Conservation (phyloP, 2,113 vertebrate genomes). For the Serilophus lunatus region DNA sequence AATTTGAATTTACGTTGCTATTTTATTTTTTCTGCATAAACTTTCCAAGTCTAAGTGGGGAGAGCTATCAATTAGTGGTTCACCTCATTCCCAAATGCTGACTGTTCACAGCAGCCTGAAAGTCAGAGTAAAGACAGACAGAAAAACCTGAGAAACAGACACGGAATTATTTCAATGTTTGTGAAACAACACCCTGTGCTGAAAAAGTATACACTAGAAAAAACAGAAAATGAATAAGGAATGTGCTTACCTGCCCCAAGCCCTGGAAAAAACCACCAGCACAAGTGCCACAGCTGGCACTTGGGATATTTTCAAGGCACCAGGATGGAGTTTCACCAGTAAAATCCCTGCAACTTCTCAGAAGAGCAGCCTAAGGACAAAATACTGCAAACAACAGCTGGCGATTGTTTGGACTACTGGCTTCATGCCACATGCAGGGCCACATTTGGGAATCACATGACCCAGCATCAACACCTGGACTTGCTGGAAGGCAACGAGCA, state of each 20-base stretch:
- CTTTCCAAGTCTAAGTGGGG: background rate
- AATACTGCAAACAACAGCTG: background rate
- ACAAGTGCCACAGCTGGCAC: background rate
- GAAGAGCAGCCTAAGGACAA: background rate
- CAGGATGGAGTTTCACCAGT: background rate
- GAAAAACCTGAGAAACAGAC: background rate
- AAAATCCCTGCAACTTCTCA: background rate
- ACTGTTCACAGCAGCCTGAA: background rate
- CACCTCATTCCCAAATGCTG: background rate
- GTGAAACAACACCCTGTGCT: background rate
- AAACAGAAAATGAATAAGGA: background rate
- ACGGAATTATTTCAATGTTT: accelerated
- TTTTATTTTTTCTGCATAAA: background rate
- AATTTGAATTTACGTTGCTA: background rate
- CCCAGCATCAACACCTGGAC: background rate
- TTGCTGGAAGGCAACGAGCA: background rate
- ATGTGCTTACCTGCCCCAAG: background rate
- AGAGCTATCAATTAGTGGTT: background rate
- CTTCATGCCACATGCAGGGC: accelerated
- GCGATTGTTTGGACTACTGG: background rate
- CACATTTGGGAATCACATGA: background rate
- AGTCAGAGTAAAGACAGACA: background rate
- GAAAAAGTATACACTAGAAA: background rate
- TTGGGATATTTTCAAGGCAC: too few species aligned
- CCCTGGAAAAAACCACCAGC: background rate